Evolutionary conservation across 2,113 vertebrate species (phyloP).

Genomic region (Salminus brasiliensis): DNA sequence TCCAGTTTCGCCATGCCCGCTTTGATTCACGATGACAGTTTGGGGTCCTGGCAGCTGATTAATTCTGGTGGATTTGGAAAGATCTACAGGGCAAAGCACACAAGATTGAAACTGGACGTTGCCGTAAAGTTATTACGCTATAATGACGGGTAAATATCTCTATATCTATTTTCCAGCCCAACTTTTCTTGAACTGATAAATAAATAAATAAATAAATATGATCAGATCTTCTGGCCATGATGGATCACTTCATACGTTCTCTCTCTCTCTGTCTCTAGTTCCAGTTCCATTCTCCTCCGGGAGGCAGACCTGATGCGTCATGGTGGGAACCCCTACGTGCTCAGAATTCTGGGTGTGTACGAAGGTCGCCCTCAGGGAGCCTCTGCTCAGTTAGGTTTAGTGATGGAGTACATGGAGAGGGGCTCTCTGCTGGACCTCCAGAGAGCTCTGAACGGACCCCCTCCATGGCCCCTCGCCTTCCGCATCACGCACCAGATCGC

Average conservation of each 20-base stretch:
- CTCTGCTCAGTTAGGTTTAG: conserved; percentile 65
- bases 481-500: conserved; percentile 76
- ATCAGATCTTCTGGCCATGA: too few relatives aligned
- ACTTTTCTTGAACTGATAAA: too few relatives aligned
- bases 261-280: background rate
- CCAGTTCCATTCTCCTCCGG: conserved; percentile 45
- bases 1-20: fast-evolving
- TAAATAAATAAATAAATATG: too few relatives aligned
- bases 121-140: conserved; percentile 63
- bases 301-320: conserved; percentile 69
- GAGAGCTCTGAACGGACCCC: conserved; percentile 38
- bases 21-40: conserved; percentile 43
- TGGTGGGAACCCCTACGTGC: conserved; percentile 64
- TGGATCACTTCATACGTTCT: too few relatives aligned
- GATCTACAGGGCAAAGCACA: conserved; percentile 69
- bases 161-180: too few relatives aligned
- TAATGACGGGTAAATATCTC: conserved; percentile 68
- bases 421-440: conserved; percentile 77
- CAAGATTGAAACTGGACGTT: conserved; percentile 56
- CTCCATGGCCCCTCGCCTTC: conserved; percentile 72
- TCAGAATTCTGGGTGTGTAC: conserved; percentile 69
- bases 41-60: conserved; percentile 60
- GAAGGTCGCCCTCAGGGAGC: conserved; percentile 9
- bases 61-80: conserved; percentile 74
- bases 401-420: conserved; percentile 82